Evolutionary conservation across 2,888 invertebrate genomes (phyloP).

Genomic region (Euplagia quadripunctaria): DNA sequence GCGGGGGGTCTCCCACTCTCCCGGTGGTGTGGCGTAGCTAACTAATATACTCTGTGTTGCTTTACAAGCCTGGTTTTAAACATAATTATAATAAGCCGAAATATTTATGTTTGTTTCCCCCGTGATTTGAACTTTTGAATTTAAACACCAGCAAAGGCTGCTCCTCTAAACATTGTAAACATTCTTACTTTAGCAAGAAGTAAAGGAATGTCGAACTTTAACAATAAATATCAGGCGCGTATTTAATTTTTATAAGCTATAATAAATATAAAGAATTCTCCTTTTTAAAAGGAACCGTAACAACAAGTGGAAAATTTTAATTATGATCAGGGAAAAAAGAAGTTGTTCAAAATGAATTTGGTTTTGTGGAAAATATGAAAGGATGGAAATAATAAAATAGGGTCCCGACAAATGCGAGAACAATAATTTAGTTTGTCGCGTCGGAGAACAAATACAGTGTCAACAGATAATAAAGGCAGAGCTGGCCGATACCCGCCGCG

Average conservation of each 20-base stretch:
- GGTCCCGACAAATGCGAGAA: conserved; percentile 59
- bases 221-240: conserved; percentile 53
- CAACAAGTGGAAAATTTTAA: conserved; percentile 40
- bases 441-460: conserved; percentile 72
- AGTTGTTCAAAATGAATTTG: conserved; percentile 54
- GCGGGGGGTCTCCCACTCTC: conserved; percentile 25
- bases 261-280: conserved; percentile 53
- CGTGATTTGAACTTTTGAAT: conserved; percentile 41
- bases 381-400: conserved; percentile 57
- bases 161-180: conserved; percentile 46
- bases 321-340: conserved; percentile 50
- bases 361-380: conserved; percentile 41
- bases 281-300: conserved; percentile 35
- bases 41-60: conserved; percentile 42
- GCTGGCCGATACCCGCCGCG: conserved; percentile 63
- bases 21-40: conserved; percentile 29
- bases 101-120: conserved; percentile 36
- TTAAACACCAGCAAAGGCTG: conserved; percentile 36
- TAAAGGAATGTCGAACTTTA: conserved; percentile 50
- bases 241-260: conserved; percentile 47
- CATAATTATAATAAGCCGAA: conserved; percentile 46
- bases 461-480: conserved; percentile 74
- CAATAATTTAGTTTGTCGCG: conserved; percentile 70
- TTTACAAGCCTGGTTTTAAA: conserved; percentile 38
- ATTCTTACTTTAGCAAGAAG: conserved; percentile 43